phyloP scores from a whole-genome alignment of 1,140 invertebrate genomes.

The Spodoptera frugiperda region DNA sequence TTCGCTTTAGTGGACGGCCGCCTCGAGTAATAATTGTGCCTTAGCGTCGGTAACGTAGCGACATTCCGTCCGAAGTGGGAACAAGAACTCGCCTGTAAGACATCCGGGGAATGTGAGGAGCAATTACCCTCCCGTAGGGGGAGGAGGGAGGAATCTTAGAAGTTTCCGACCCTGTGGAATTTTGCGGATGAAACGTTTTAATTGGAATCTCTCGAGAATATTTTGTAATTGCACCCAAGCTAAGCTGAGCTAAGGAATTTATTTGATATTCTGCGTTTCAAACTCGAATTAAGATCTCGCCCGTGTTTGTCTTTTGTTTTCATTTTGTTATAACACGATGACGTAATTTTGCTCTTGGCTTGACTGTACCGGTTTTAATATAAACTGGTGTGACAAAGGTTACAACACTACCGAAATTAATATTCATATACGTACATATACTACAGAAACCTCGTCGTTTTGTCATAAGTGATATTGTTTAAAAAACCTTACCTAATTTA shows the following conservation, averaged over 20 bases:
- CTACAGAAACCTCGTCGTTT: too few species aligned
- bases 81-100: constrained; percentile 67
- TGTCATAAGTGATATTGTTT: too few species aligned
- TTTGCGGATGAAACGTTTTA: constrained; percentile 83
- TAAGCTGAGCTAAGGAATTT: constrained; percentile 44
- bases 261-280: constrained; percentile 43
- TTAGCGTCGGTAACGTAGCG: constrained; percentile 12
- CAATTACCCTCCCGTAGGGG: constrained; percentile 65
- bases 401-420: not conserved
- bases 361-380: too few species aligned
- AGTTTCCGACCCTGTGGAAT: constrained; percentile 75
- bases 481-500: too few species aligned
- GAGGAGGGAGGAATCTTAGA: constrained; percentile 62
- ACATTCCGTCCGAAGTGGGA: constrained; percentile 54
- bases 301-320: constrained; percentile 34
- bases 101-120: constrained; percentile 74
- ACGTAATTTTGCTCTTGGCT: not conserved
- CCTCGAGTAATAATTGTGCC: constrained; percentile 36
- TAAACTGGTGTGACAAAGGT: not conserved
- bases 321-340: not conserved
- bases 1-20: constrained; percentile 23
- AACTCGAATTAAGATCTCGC: constrained; percentile 30
- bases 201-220: constrained; percentile 81
- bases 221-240: constrained; percentile 76
- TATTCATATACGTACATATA: too few species aligned